Base-by-base conservation (phyloP, 2,888 invertebrate species). In the Phania funesta region DNA sequence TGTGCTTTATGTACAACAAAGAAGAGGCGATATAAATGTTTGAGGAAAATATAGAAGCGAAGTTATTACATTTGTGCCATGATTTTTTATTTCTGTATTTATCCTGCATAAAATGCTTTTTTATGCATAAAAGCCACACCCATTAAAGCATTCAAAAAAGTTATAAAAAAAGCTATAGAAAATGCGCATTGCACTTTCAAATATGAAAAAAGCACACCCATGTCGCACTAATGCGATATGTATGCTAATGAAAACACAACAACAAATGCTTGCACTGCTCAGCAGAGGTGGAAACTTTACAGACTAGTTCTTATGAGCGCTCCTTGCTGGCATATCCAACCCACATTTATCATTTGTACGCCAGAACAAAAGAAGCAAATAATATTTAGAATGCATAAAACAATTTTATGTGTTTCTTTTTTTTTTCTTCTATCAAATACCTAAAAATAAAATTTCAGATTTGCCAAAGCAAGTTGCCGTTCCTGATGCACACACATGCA, bases 111-210 rank as follows among this genome's bases (percentile, higher is more conserved):
- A 65, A 70, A 82, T 78, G 35, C 44, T 70, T 65, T n/a, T 84
- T 83, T 83, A 83, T 84, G 82, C 83, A 83, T 84, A 84, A 78
- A 77, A 84, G 84, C 84, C 84, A 84, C 84, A 84, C 84, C 84
- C 84, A 85, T 83, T 85, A 80, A 76, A 78, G 54, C 52, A 78
- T 67, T 50, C 41, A 74, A 65, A 78, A 68, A 62, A 71, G 29
- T 62, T 13, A 75, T 64, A 71, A 75, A 76, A 79, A 56, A 71
- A 60, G 54, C 20, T 8, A 38, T 50, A 60, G 80, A 68, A 75
- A 83, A 75, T 80, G 80, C 80, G 80, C 77, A 83, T 13, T 82
- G 82, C 78, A 82, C 56, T 80, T 80, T 68, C 46, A 48, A 74
- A 73, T 67, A 81, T 71, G 35, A 46, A 50, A 46, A 41, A 29